Conservation (phyloP, 2,113 vertebrate species). For the Acanthochromis polyacanthus region DNA sequence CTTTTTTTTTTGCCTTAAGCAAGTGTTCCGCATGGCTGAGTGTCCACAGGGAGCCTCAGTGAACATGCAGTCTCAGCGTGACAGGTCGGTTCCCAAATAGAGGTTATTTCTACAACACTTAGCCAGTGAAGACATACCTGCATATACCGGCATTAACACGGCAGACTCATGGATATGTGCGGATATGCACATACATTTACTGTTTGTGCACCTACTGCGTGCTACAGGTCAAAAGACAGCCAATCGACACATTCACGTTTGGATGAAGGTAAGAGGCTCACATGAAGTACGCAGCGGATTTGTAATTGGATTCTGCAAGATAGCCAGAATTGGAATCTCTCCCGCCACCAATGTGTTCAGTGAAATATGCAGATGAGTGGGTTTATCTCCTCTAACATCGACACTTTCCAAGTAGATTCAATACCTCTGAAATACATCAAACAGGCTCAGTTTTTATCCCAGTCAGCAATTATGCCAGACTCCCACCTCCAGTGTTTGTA, state of each 20-base stretch:
- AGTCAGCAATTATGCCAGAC: slow-evolving; percentile 57
- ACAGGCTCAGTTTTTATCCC: slow-evolving; percentile 13
- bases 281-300: slow-evolving; percentile 1
- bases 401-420: slow-evolving; percentile 35
- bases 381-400: slow-evolving; percentile 44
- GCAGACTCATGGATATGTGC: not conserved
- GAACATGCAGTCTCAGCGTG: slow-evolving; percentile 58
- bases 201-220: not conserved
- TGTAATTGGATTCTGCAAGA: slow-evolving; percentile 51
- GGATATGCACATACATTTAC: not conserved
- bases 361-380: slow-evolving; percentile 58
- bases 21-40: slow-evolving; percentile 57
- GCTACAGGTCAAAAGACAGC: not conserved
- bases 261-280: not conserved
- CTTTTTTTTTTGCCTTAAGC: slow-evolving; percentile 42
- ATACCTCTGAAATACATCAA: slow-evolving; percentile 47
- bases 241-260: not conserved
- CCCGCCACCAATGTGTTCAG: slow-evolving; percentile 44
- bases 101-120: slow-evolving; percentile 33
- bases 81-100: slow-evolving; percentile 58
- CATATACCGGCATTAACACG: not conserved
- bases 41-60: slow-evolving; percentile 55
- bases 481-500: slow-evolving; percentile 49
- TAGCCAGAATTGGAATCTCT: slow-evolving; percentile 58
- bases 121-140: slow-evolving; percentile 35